Evolutionary conservation across 1,140 invertebrate species (phyloP), one percentile per base, ranked within the genome.

Genomic region (Nixonia krombeini): DNA sequence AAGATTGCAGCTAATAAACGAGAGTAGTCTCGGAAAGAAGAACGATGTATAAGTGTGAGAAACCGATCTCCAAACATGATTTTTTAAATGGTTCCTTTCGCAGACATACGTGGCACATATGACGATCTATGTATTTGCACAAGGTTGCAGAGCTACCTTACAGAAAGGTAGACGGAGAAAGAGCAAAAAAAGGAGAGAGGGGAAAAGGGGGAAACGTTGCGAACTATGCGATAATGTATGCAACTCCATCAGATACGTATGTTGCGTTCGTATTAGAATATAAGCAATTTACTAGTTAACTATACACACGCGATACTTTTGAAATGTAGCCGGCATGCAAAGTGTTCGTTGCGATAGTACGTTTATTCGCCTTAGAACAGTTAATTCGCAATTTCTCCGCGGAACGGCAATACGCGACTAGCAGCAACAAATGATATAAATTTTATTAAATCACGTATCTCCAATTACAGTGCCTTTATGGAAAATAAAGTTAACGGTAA

Each of bases 211-310:
- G 12, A 33, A 29, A 47, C 47, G 42, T 62, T 53, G 38, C 52
- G 46, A 62, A 62, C 52, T 50, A 64, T 56, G 61, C 41, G 42
- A 46, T 35, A 13, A 35, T 56, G 33, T 45, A 45, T 37, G 12
- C 35, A 31, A 29, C 45, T 50, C 47, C 51, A 53, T 57, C 46
- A 41, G 13, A 37, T 50, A 44, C 45, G 13, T 31, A 25, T 16
- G 31, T 28, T 13, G 42, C 16, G 40, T 28, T 63, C 31, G 31
- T 69, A 55, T 35, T 55, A 29, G 47, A 56, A 56, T 55, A 42
- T 53, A 58, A 46, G 47, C 33, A 63, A 69, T 69, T 63, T 58
- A 46, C 26, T 45, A 42, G 10, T 40, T 23, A 41, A 38, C 16
- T 9, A 33, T 21, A 16, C 13, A 21, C 23, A 13, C 10, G 21